Evolutionary conservation across 2,797 vertebrate species (phyloP).

Genomic region (Lepus oiostolus): DNA sequence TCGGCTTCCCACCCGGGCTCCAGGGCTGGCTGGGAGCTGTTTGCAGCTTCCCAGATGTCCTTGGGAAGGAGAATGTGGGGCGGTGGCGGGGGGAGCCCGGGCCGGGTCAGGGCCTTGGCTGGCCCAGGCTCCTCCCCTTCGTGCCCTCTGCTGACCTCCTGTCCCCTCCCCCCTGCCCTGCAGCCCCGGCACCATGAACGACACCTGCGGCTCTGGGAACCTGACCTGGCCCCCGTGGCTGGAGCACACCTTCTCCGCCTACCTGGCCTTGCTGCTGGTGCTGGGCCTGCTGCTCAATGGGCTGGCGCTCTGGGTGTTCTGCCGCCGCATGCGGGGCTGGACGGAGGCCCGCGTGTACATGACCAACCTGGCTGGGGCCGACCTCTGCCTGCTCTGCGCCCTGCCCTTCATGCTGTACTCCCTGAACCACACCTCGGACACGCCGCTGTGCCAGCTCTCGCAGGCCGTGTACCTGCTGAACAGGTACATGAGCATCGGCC

Average conservation of each 20-base stretch:
- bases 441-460: neutral
- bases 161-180: rapidly evolving
- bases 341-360: slow-evolving; percentile 76
- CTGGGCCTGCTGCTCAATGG: slow-evolving; percentile 79
- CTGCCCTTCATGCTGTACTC: slow-evolving; percentile 86
- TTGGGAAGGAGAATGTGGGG: neutral
- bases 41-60: neutral
- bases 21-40: neutral
- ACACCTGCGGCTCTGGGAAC: rapidly evolving
- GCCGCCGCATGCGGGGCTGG: slow-evolving; percentile 79
- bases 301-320: slow-evolving; percentile 83
- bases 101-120: neutral
- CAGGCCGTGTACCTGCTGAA: slow-evolving; percentile 85
- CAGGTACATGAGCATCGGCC: slow-evolving; percentile 86
- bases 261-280: slow-evolving; percentile 60
- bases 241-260: rapidly evolving
- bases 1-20: neutral
- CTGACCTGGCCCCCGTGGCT: rapidly evolving
- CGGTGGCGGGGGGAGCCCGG: too few relatives aligned
- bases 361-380: slow-evolving; percentile 79
- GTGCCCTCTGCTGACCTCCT: neutral
- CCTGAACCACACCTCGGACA: rapidly evolving
- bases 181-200: slow-evolving; percentile 60
- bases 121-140: rapidly evolving
- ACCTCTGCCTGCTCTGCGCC: slow-evolving; percentile 88